Base-by-base conservation (phyloP, 2,888 invertebrate genomes). In the Apeira syringaria region DNA sequence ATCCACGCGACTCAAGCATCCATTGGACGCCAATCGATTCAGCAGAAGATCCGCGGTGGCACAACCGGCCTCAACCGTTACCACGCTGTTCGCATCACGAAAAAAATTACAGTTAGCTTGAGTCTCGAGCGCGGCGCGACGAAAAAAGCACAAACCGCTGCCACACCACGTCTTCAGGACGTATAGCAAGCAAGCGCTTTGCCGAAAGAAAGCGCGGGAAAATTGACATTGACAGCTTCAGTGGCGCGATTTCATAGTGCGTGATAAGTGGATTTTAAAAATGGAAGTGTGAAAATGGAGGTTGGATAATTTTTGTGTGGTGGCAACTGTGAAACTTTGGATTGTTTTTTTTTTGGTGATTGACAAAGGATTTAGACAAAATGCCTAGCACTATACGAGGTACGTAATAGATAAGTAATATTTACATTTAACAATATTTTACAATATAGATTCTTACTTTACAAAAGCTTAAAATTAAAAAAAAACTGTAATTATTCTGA, bases 351-450 rank as follows among this genome's bases (percentile, higher is more conserved):
- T 60, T 62, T 61, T 61, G 51, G 35, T 38, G 39, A 36, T 46
- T 38, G 56, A 49, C 33, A 48, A 58, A 76, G 79, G 82, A 80
- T 79, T 68, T 57, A 58, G 56, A 37, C 80, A 89, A 82, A 76
- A 90, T 90, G 90, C 90, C 90, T 50, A 90, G 90, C 62, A 90
- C 90, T 54, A 90, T 90, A 64, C 60, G 90, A 90, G 90, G 90
- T 90, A 57, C n/a, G 44, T 22, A 3, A 6, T n/a, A 1, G 2
- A 1, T 22, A 28, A 15, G 28, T n/a, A n/a, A n/a, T n/a, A n/a
- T n/a, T n/a, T n/a, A n/a, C n/a, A n/a, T n/a, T n/a, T n/a, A n/a
- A n/a, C n/a, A n/a, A n/a, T n/a, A n/a, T n/a, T n/a, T n/a, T n/a
- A n/a, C n/a, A n/a, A n/a, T n/a, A n/a, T n/a, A n/a, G n/a, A n/a